Conservation (phyloP, 2,888 invertebrate species). For the Oxytorus armatus region DNA sequence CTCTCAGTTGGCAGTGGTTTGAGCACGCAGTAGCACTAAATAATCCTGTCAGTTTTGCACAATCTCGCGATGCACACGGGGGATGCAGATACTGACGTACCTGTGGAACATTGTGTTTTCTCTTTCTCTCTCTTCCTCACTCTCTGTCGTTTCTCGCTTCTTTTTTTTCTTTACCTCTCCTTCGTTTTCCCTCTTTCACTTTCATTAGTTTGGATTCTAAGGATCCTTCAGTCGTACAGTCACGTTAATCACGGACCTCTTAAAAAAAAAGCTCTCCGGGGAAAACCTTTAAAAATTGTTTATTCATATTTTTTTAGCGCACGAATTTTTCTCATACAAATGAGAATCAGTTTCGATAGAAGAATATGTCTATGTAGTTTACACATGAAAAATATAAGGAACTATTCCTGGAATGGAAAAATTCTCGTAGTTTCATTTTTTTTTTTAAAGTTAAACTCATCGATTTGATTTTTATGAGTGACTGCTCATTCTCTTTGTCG, state of each 20-base stretch:
- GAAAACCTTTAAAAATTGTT: background rate
- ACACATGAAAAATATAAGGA: background rate
- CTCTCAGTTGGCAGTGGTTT: background rate
- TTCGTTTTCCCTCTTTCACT: background rate
- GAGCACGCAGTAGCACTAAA: conserved; percentile 53
- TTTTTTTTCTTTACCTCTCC: background rate
- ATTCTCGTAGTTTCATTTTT: too few relatives aligned
- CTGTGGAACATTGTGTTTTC: background rate
- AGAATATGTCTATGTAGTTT: background rate
- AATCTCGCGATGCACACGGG: conserved; percentile 24
- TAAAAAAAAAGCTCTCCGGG: too few relatives aligned
- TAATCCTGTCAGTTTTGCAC: conserved; percentile 69
- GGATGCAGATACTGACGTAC: conserved; percentile 8
- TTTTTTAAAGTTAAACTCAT: too few relatives aligned
- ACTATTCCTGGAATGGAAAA: background rate
- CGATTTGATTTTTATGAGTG: too few relatives aligned
- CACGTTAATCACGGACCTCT: background rate
- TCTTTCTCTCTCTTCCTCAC: background rate
- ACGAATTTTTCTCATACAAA: background rate
- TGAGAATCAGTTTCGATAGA: background rate
- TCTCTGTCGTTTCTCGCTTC: background rate
- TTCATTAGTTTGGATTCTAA: conserved; percentile 31
- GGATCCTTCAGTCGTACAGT: background rate
- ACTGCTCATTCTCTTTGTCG: too few relatives aligned
- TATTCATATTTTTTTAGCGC: background rate